Evolutionary conservation across 1,140 invertebrate species (phyloP).

Genomic region (Prorops nasuta): DNA sequence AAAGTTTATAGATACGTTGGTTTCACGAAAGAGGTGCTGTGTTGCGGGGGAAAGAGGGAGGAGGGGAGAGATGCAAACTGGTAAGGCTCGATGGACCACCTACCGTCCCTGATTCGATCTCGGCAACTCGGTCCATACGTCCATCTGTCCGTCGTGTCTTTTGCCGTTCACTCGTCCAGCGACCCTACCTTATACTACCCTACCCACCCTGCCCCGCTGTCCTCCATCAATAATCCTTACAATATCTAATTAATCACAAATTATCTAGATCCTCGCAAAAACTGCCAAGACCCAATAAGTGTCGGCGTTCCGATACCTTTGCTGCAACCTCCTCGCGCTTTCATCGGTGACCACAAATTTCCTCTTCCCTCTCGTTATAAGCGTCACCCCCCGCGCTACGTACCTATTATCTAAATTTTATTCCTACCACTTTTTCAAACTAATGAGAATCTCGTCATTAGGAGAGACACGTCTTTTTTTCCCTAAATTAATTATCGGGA

Average conservation of each 20-base stretch:
- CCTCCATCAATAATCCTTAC: slow-evolving; percentile 43
- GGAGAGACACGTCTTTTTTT: no score
- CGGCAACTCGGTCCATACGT: slow-evolving; percentile 45
- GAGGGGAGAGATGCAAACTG: slow-evolving; percentile 25
- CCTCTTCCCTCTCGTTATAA: no score
- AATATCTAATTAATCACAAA: slow-evolving; percentile 57
- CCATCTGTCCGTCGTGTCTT: slow-evolving; percentile 35
- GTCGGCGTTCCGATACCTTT: no score
- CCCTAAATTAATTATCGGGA: no score
- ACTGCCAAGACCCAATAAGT: neutral
- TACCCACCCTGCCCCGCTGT: slow-evolving; percentile 38
- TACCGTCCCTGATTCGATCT: slow-evolving; percentile 56
- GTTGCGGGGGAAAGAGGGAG: slow-evolving; percentile 8
- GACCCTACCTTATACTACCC: no score
- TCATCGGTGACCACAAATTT: no score
- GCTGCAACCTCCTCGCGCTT: no score
- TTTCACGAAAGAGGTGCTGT: neutral
- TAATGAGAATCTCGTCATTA: no score
- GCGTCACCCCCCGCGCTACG: no score
- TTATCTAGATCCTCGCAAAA: slow-evolving; percentile 48
- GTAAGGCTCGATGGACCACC: slow-evolving; percentile 50
- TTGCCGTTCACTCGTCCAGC: slow-evolving; percentile 26
- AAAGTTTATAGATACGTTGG: no score
- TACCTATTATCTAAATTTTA: no score
- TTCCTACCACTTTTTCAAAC: no score